Evolutionary conservation across 2,113 vertebrate genomes (phyloP), one percentile per base, ranked within the genome.

Genomic region (Polypterus senegalus): DNA sequence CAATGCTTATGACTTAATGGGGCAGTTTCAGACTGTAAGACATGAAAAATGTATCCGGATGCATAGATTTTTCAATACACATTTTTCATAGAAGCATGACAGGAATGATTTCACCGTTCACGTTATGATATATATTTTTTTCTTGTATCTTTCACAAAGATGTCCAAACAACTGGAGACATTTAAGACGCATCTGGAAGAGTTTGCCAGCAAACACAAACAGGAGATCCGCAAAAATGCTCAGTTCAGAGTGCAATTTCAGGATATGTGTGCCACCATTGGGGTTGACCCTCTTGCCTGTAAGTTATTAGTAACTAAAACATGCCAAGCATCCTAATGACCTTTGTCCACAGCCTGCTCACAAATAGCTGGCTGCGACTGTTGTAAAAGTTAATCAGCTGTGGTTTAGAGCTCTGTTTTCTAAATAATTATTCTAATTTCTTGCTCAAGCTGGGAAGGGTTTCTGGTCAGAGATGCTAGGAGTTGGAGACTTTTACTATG

Each of bases 401-500:
- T 27, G 27, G 27, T 27, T 27, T 27, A 27, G 27, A 27, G 27
- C 27, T 27, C 27, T 27, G 27, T 27, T 27, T 27, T 27, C 27
- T 27, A 27, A 27, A 27, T 27, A 27, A 27, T 27, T 27, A 27
- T 27, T 27, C 27, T 27, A 27, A 27, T 27, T 27, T 27, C 27
- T 27, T 27, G 27, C 27, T 27, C 3, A 49, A 97, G 94, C 95
- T 61, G 94, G 95, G 0, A 98, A 98, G 87, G 95, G 95, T 9
- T 98, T 98, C 71, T 98, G 95, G 95, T 94, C 95, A 0, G 94
- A 98, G 81, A 94, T 98, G 93, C 76, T 98, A 1, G 94, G 95
- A 1, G 92, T 97, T 1, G 95, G 95, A 46, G 95, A 98, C 70
- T 98, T 98, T 68, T 98, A 98, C 74, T 98, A 98, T 3, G 95